Percentiles rank a stretch among this genome's conserved stretches.
Conservation (phyloP, 2,888 invertebrate species). For the Colletes collaris region DNA sequence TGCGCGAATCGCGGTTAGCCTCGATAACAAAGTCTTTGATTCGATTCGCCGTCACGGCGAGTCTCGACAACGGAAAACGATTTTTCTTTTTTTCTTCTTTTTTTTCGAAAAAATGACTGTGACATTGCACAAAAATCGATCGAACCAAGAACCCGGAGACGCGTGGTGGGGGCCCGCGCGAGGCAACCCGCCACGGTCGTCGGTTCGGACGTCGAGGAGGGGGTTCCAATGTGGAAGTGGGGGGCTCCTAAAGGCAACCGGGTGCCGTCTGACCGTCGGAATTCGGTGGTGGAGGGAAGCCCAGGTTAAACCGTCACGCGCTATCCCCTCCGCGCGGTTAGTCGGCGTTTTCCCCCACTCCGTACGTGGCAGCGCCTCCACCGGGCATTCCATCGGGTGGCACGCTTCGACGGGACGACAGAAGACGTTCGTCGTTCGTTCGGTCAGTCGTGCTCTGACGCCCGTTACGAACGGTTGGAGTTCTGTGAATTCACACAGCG, state of each 20-base stretch:
- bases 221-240: constrained; percentile 39
- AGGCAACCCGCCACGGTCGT: constrained; percentile 55
- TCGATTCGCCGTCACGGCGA: not conserved
- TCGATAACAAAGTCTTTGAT: too few relatives aligned
- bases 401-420: constrained; percentile 76
- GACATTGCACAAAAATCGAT: constrained; percentile 54
- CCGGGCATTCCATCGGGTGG: constrained; percentile 78
- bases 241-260: constrained; percentile 71
- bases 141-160: constrained; percentile 43
- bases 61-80: not conserved
- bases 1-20: not conserved
- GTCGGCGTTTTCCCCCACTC: constrained; percentile 61
- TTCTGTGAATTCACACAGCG: constrained; percentile 33
- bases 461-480: constrained; percentile 76
- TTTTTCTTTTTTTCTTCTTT: too few relatives aligned
- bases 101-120: constrained; percentile 34
- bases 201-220: constrained; percentile 21
- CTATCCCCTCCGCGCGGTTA: constrained; percentile 71
- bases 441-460: constrained; percentile 81
- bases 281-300: constrained; percentile 78
- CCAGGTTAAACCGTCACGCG: constrained; percentile 81
- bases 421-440: constrained; percentile 75
- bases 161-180: constrained; percentile 47
- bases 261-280: constrained; percentile 77
- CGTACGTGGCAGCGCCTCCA: constrained; percentile 62